Base-by-base conservation (phyloP, 64 coral and sea anemone genomes). In the Dendrophyllia cribrosa region DNA sequence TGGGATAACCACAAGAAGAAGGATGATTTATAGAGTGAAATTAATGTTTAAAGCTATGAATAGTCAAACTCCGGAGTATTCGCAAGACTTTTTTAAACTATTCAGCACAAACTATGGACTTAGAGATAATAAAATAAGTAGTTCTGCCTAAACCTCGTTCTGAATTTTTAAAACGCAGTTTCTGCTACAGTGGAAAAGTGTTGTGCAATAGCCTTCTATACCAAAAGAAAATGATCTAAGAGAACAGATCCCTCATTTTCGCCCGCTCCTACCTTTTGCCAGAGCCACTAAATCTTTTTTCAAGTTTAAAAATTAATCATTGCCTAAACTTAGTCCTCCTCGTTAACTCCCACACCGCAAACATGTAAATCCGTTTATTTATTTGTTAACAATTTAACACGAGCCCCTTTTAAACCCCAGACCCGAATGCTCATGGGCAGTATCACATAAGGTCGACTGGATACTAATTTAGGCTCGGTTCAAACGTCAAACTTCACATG, bases 1-100 rank as follows among this genome's bases (percentile, higher is more conserved):
- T 88, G 86, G 86, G 86, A 88, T 72, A 61, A 16, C n/a, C n/a
- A n/a, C n/a, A 34, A 34, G 34, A 0, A 74, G 51, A 20, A 61
- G 71, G 55, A 72, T 69, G 22, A 21, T 59, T n/a, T 51, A 88
- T 13, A 74, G 60, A 62, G 49, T 17, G 52, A 51, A 74, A 76
- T 19, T 63, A 15, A 88, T 47, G 86, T 88, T 88, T 61, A 88
- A 59, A 88, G 2, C 55, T 58, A 16, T 88, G 43, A 74, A 88
- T 73, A 43, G 26, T 60, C 17, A 59, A 14, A 9, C 56, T 51
- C 86, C 4, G 34, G 58, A 47, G 6, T 88, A 88, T 55, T 17
- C 75, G 70, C 15, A 47, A 48, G 72, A 62, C 22, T 51, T 88
- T 53, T 76, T 62, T 60, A 63, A 76, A 21, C n/a, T 15, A 11